Evolutionary conservation across 1,140 invertebrate species (phyloP).

Genomic region (Scaptomyza montana): DNA sequence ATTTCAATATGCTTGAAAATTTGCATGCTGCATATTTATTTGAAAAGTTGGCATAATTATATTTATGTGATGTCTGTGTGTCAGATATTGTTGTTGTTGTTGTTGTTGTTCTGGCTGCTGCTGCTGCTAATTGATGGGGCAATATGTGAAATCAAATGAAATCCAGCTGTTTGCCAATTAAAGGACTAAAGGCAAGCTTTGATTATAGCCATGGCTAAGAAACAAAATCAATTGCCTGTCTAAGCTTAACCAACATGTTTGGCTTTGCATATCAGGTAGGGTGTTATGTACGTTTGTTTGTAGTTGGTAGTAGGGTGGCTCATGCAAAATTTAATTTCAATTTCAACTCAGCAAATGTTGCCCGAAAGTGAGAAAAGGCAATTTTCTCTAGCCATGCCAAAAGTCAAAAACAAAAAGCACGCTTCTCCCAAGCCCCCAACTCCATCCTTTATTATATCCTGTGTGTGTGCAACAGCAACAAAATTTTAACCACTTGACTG

Average conservation of each 20-base stretch:
- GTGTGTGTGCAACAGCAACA: conserved; percentile 12
- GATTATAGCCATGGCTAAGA: conserved; percentile 12
- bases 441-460: neutral
- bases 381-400: conserved; percentile 50
- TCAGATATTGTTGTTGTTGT: conserved; percentile 47
- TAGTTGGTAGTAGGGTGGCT: conserved; percentile 17
- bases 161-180: conserved; percentile 23
- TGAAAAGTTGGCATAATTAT: conserved; percentile 65
- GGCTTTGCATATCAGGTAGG: conserved; percentile 6
- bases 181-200: conserved; percentile 1
- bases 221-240: conserved; percentile 67
- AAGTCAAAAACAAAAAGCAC: conserved; percentile 29
- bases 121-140: conserved; percentile 59
- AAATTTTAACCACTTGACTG: conserved; percentile 76
- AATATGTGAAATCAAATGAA: conserved; percentile 43
- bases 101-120: neutral
- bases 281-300: neutral
- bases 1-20: conserved; percentile 69
- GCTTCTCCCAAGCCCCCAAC: neutral
- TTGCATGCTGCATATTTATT: conserved; percentile 42
- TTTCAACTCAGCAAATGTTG: conserved; percentile 62
- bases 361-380: conserved; percentile 66
- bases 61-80: conserved; percentile 58
- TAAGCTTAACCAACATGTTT: conserved; percentile 50
- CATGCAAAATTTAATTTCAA: conserved; percentile 78